Evolutionary conservation across 2,888 invertebrate genomes (phyloP).

Genomic region (Callimorpha dominula): DNA sequence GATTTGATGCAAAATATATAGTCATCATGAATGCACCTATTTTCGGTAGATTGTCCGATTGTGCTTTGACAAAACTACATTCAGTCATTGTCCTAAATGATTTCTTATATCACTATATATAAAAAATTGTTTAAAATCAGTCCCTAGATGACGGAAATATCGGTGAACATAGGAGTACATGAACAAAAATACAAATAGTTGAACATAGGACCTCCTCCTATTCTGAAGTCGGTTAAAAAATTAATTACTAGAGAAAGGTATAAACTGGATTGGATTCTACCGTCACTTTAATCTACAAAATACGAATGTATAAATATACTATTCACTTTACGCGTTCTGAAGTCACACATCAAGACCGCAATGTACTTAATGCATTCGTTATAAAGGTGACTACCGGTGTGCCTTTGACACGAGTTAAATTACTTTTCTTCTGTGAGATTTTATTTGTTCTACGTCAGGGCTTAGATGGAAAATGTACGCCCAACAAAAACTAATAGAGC

Average conservation of each 20-base stretch:
- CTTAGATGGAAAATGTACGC: constrained; percentile 50
- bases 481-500: constrained; percentile 51
- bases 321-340: constrained; percentile 23
- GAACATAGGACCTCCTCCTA: too few relatives aligned
- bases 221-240: too few relatives aligned
- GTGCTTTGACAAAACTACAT: too few relatives aligned
- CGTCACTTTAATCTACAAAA: background rate
- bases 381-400: constrained; percentile 54
- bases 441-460: constrained; percentile 50
- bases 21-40: too few relatives aligned
- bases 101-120: too few relatives aligned
- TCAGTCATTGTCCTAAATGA: too few relatives aligned
- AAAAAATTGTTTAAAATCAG: too few relatives aligned
- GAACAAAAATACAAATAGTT: too few relatives aligned
- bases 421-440: constrained; percentile 56
- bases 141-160: too few relatives aligned
- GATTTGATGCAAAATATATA: too few relatives aligned
- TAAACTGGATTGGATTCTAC: background rate
- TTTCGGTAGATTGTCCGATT: too few relatives aligned
- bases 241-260: background rate
- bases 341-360: constrained; percentile 51
- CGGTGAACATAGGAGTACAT: too few relatives aligned
- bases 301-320: background rate
- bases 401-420: constrained; percentile 61
- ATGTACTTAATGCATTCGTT: constrained; percentile 63